Evolutionary conservation across 2,888 invertebrate genomes (phyloP).

Genomic region (Onthophagus sagittarius): DNA sequence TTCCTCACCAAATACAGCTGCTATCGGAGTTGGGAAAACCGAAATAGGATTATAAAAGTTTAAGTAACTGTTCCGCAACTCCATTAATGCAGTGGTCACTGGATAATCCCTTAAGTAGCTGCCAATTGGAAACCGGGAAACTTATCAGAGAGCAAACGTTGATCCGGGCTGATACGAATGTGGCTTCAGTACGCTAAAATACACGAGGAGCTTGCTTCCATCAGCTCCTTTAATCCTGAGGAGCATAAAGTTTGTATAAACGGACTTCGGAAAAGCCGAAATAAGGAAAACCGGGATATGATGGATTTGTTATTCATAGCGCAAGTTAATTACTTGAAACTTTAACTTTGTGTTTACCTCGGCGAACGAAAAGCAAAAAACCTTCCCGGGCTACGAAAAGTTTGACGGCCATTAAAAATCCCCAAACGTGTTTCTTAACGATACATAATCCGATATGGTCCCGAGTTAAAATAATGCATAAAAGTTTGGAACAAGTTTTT

Average conservation of each 20-base stretch:
- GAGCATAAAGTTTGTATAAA: background rate
- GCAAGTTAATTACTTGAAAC: background rate
- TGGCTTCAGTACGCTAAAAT: background rate
- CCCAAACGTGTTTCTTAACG: background rate
- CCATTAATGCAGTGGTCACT: slow-evolving; percentile 29
- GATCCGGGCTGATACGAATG: background rate
- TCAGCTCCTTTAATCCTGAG: background rate
- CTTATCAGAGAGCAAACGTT: slow-evolving; percentile 6
- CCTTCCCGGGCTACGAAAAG: background rate
- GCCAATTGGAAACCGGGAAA: slow-evolving; percentile 29
- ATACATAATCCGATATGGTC: slow-evolving; percentile 1
- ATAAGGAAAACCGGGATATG: background rate
- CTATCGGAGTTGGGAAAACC: slow-evolving; percentile 16
- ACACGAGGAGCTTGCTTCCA: background rate
- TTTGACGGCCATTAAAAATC: background rate
- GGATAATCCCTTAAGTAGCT: slow-evolving; percentile 32
- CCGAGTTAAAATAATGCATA: slow-evolving; percentile 2
- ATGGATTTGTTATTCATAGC: background rate
- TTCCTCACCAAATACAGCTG: slow-evolving; percentile 14
- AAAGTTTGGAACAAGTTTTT: slow-evolving; percentile 21
- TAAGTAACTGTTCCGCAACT: slow-evolving; percentile 24
- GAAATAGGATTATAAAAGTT: slow-evolving; percentile 25
- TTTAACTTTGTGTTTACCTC: background rate
- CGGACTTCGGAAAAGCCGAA: background rate
- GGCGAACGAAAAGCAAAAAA: background rate